These are phyloP conservation scores for Oryzias melastigma DNA, from an alignment of 2,113 vertebrate species.

Conservation along the genomic window DNA sequence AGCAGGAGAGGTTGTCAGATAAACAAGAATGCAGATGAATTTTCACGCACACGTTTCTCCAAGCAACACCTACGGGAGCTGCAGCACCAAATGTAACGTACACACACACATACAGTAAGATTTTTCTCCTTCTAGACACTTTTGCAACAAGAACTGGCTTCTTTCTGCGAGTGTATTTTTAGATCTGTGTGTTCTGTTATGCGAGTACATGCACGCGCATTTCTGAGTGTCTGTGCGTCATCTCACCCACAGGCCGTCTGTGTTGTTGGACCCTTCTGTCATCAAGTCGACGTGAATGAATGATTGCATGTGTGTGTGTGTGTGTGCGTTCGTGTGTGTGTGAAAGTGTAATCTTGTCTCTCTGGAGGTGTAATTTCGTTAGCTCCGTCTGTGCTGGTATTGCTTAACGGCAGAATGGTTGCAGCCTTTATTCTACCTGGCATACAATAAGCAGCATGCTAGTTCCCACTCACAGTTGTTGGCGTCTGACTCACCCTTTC, in stretches of 20 bases:
- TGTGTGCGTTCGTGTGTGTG: neutral
- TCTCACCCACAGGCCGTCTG: slow-evolving; percentile 61
- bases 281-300: slow-evolving; percentile 32
- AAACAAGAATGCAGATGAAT: neutral
- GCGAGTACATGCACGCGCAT: slow-evolving; percentile 15
- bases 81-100: slow-evolving; percentile 11
- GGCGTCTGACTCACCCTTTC: slow-evolving; percentile 48
- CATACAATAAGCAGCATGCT: slow-evolving; percentile 63
- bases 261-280: slow-evolving; percentile 61
- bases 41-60: neutral
- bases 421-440: slow-evolving; percentile 55
- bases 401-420: slow-evolving; percentile 48
- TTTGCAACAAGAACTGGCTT: slow-evolving; percentile 26
- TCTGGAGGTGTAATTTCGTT: slow-evolving; percentile 43
- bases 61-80: slow-evolving; percentile 47
- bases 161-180: slow-evolving; percentile 42
- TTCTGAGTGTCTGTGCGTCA: slow-evolving; percentile 40
- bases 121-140: neutral
- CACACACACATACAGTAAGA: slow-evolving; percentile 7
- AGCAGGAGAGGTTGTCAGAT: too few species aligned
- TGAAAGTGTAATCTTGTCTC: slow-evolving; percentile 28
- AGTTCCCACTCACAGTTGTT: slow-evolving; percentile 40
- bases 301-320: slow-evolving; percentile 3
- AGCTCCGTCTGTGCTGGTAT: slow-evolving; percentile 28
- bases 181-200: slow-evolving; percentile 31